Conservation (phyloP, 1,140 invertebrate species). For the Mya arenaria region DNA sequence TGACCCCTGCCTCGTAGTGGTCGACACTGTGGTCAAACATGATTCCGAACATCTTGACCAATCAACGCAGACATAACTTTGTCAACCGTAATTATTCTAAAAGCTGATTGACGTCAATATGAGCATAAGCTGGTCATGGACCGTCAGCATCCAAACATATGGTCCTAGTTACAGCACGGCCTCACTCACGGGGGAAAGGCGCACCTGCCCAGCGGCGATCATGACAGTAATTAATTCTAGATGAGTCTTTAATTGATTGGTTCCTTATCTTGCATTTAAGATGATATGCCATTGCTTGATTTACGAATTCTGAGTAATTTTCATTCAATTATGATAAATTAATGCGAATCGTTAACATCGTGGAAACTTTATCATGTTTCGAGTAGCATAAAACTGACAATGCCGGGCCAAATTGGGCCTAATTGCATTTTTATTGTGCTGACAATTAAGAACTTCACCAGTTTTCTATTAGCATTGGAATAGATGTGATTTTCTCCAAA, state of each 20-base stretch:
- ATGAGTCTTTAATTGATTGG: slow-evolving; percentile 47
- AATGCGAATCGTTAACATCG: slow-evolving; percentile 13
- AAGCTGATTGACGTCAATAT: too few relatives aligned
- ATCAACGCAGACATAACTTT: too few relatives aligned
- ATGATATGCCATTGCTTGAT: slow-evolving; percentile 17
- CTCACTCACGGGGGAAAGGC: too few relatives aligned
- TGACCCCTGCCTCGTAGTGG: too few relatives aligned
- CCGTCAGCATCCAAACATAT: slow-evolving; percentile 1
- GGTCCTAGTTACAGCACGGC: slow-evolving; percentile 27
- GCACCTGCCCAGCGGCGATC: neutral
- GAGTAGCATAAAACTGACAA: slow-evolving; percentile 32
- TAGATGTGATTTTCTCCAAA: too few relatives aligned
- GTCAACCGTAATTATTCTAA: too few relatives aligned
- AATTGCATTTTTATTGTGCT: neutral
- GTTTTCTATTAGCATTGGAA: too few relatives aligned
- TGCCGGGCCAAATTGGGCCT: neutral
- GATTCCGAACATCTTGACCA: too few relatives aligned
- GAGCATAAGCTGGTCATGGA: too few relatives aligned
- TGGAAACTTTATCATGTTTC: slow-evolving; percentile 1
- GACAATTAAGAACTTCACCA: too few relatives aligned
- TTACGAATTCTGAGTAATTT: slow-evolving; percentile 24
- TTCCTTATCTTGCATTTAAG: slow-evolving; percentile 14
- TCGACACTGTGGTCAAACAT: too few relatives aligned
- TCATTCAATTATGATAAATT: slow-evolving; percentile 51
- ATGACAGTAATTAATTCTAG: slow-evolving; percentile 44